Base-by-base conservation (phyloP, 1,140 invertebrate species). In the Drosophila jambulina region DNA sequence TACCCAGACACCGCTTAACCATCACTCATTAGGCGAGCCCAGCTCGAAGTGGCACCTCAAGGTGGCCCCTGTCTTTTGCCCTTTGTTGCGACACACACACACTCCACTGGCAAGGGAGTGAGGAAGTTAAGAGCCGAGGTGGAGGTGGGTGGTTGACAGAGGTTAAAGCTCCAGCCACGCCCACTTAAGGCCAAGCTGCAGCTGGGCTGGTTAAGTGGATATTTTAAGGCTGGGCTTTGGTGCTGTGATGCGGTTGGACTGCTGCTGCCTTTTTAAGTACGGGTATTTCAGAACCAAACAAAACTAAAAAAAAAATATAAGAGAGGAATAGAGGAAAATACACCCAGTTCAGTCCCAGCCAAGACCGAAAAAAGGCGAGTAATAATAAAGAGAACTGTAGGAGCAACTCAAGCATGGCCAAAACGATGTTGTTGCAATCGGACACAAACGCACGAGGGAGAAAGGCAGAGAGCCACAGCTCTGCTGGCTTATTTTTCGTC, bases 211-310 rank as follows among this genome's bases (percentile, higher is more conserved):
- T 60, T 57, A 67, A 65, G 58, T 83, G 77, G 54, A 69, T 40
- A 61, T 65, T 85, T 85, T 85, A 85, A 85, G 82, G 82, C 80
- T 75, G 78, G 82, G 82, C 74, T 77, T 59, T 56, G 60, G 36
- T 34, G 45, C 45, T 51, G 53, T 46, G 70, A 57, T 77, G 74
- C 78, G 82, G 78, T 78, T 81, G 76, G 64, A 56, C 38, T 58
- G 54, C 29, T 78, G 71, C 65, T 83, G 61, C 76, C 68, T 79
- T 86, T 84, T 85, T 51, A 67, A 81, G 60, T 85, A 77, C 80
- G 70, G 71, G 49, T 77, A 71, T 71, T 87, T 82, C 67, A 70
- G 75, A 78, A 63, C 76, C 72, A 25, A 80, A 83, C 80, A 72
- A 62, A 76, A 70, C 45, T 82, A 60, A 64, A 58, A 72, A 72